Evolutionary conservation across 2,113 vertebrate genomes (phyloP).

Genomic region (Poicephalus gulielmi): DNA sequence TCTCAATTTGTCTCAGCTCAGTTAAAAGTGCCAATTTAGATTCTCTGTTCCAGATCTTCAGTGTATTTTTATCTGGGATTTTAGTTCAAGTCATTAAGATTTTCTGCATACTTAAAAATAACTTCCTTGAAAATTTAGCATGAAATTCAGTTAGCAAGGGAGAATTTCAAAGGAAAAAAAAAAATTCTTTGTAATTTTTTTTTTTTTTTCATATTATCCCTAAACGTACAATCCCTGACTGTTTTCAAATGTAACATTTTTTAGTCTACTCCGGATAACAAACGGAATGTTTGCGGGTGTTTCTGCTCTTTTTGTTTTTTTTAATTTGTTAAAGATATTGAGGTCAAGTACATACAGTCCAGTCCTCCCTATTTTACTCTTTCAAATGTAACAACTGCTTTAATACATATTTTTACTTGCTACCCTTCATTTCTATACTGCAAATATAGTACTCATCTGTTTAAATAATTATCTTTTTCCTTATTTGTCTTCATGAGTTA

Average conservation of each 20-base stretch:
- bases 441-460: background rate
- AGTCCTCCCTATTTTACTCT: background rate
- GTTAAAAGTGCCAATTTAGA: constrained; percentile 59
- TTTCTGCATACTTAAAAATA: constrained; percentile 67
- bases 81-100: constrained; percentile 68
- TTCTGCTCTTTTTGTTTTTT: background rate
- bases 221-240: background rate
- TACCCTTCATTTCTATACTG: background rate
- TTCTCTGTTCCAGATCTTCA: constrained; percentile 63
- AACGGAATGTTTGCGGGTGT: background rate
- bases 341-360: background rate
- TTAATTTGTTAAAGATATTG: background rate
- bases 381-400: background rate
- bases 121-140: constrained; percentile 49
- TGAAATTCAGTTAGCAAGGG: constrained; percentile 39
- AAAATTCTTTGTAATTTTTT: background rate
- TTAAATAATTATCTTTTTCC: background rate
- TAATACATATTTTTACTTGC: background rate
- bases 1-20: constrained; percentile 54
- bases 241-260: background rate
- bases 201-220: background rate
- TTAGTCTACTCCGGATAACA: background rate
- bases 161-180: constrained; percentile 13
- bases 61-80: constrained; percentile 69
- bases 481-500: background rate